phyloP scores from a whole-genome alignment of 2,888 invertebrate genomes.

The Apoda limacodes region DNA sequence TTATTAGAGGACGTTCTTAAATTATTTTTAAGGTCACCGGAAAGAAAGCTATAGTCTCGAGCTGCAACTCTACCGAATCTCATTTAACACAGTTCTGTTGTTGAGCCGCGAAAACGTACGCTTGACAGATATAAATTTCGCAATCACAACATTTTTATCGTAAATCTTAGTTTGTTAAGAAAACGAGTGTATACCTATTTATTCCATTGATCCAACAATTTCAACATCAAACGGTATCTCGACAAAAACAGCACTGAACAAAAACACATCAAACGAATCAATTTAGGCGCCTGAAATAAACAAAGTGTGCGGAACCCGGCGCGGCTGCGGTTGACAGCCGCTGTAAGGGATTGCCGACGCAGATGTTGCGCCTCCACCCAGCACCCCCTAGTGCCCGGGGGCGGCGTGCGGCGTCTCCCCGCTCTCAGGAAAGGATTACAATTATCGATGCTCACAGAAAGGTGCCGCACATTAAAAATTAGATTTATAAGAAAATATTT shows the following conservation, averaged over 20 bases:
- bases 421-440: constrained; percentile 28
- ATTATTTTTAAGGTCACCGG: too few species aligned
- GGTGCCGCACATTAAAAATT: too few species aligned
- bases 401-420: constrained; percentile 9
- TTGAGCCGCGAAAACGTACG: constrained; percentile 8
- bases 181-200: constrained; percentile 20
- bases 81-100: too few species aligned
- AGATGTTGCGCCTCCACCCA: constrained; percentile 34
- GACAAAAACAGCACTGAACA: constrained; percentile 19
- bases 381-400: constrained; percentile 1
- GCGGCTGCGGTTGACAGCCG: constrained; percentile 51
- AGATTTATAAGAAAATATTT: too few species aligned
- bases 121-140: constrained; percentile 12
- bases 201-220: constrained; percentile 21
- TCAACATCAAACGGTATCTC: constrained; percentile 3
- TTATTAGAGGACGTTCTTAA: too few species aligned
- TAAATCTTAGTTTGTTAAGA: not conserved
- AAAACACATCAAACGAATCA: constrained; percentile 51
- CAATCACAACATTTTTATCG: constrained; percentile 6
- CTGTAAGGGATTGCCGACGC: constrained; percentile 48
- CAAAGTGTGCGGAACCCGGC: constrained; percentile 31
- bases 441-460: constrained; percentile 34
- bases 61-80: too few species aligned
- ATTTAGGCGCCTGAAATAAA: constrained; percentile 53
- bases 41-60: too few species aligned